phyloP scores from a whole-genome alignment of 2,113 vertebrate species.

The Fulica atra region DNA sequence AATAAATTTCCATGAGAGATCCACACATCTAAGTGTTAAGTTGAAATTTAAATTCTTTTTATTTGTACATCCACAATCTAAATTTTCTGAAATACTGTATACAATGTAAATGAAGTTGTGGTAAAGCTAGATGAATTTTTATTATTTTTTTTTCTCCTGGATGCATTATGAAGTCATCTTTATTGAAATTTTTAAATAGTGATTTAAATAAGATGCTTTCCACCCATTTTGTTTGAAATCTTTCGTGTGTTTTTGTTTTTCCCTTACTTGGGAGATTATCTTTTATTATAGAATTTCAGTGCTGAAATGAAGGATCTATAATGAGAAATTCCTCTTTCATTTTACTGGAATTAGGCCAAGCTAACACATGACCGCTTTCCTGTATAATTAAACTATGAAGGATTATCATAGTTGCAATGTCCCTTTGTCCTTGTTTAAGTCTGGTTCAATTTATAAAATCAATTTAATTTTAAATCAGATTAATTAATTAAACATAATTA shows the following conservation, averaged over 20 bases:
- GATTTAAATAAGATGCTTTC: not conserved
- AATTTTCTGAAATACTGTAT: not conserved
- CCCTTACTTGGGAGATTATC: not conserved
- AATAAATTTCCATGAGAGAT: not conserved
- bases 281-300: not conserved
- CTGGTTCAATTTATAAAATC: not conserved
- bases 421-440: slow-evolving; percentile 10
- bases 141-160: fast-evolving
- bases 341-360: not conserved
- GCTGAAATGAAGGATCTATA: not conserved
- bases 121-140: not conserved
- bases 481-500: not conserved
- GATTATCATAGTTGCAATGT: not conserved
- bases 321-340: not conserved
- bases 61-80: not conserved
- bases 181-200: not conserved
- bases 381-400: not conserved
- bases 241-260: not conserved
- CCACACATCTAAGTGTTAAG: not conserved
- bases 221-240: not conserved
- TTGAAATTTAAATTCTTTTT: not conserved
- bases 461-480: not conserved
- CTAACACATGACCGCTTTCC: not conserved
- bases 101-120: not conserved
- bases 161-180: not conserved